These are phyloP conservation scores for Spodoptera frugiperda DNA, from an alignment of 1,140 invertebrate species.

Conservation along the genomic window DNA sequence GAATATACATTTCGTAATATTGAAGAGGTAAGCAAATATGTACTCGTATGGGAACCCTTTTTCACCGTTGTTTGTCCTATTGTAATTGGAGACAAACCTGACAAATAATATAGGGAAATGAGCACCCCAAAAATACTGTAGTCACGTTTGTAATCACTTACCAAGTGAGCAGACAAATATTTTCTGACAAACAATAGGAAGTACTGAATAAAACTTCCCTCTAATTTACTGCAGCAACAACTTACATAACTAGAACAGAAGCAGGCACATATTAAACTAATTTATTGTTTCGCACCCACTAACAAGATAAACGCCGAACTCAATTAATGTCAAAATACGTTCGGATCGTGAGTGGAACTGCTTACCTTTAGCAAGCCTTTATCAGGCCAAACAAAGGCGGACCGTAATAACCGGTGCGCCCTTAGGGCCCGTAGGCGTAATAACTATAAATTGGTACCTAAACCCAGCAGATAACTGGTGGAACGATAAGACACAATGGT, in stretches of 20 bases:
- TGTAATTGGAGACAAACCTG: no score
- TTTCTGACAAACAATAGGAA: no score
- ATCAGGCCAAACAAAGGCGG: conserved; percentile 57
- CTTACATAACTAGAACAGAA: conserved; percentile 6
- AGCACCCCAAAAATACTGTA: no score
- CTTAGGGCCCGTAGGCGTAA: conserved; percentile 53
- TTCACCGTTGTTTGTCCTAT: no score
- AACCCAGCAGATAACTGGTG: conserved; percentile 54
- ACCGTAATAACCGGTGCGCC: conserved; percentile 53
- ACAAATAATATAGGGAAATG: no score
- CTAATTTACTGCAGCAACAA: neutral
- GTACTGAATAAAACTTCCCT: neutral
- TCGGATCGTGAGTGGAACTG: conserved; percentile 26
- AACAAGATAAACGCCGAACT: conserved; percentile 31
- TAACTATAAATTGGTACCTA: conserved; percentile 63
- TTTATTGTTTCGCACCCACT: conserved; percentile 23
- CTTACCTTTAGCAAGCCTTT: conserved; percentile 47
- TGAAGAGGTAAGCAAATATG: no score
- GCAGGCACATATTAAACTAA: neutral
- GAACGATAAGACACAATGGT: conserved; percentile 60
- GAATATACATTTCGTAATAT: no score
- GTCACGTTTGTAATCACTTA: no score
- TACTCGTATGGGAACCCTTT: no score
- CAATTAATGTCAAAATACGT: conserved; percentile 24
- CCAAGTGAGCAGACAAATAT: no score